Percentiles rank a stretch among this genome's conserved stretches.
Conservation (phyloP, 2,888 invertebrate species). For the Trachelus troglodyta region DNA sequence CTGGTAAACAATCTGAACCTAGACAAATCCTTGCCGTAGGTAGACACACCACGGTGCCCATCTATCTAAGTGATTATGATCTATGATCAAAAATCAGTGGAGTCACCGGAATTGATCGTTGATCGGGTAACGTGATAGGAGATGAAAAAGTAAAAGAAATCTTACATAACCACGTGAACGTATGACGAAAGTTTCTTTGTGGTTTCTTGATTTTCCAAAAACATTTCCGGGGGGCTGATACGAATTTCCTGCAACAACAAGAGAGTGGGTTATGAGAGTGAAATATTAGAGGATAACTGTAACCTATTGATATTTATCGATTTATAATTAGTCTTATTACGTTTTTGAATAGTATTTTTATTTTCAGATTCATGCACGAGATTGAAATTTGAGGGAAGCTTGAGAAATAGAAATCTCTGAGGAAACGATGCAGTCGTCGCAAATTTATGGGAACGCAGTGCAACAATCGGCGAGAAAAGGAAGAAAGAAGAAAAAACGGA, state of each 20-base stretch:
- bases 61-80: neutral
- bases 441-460: neutral
- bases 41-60: constrained; percentile 30
- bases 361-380: neutral
- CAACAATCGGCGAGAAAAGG: neutral
- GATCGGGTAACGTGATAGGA: neutral
- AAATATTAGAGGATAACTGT: neutral
- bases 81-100: neutral
- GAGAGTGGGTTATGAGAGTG: neutral
- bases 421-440: neutral
- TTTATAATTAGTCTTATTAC: neutral
- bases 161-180: neutral
- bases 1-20: constrained; percentile 9
- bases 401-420: neutral
- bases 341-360: neutral
- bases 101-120: neutral
- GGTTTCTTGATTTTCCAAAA: neutral
- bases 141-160: neutral
- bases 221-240: neutral
- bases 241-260: neutral
- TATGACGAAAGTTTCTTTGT: neutral
- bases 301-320: neutral
- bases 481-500: neutral
- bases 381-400: neutral
- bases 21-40: constrained; percentile 28